Conservation (phyloP, 2,113 vertebrate genomes). For the Dipodomys stephensi region DNA sequence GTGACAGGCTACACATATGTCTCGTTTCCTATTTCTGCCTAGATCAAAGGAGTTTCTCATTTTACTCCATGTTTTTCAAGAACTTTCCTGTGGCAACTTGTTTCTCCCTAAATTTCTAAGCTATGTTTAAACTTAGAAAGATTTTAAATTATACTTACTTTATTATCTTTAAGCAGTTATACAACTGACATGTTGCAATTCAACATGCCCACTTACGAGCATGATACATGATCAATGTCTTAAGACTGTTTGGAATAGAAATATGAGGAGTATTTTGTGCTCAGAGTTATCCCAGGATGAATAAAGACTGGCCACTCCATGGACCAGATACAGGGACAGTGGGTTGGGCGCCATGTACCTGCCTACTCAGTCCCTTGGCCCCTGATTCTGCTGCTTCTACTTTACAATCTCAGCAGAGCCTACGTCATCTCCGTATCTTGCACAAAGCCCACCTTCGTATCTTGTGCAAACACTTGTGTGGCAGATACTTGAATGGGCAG, state of each 20-base stretch:
- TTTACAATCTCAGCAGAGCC: too few species aligned
- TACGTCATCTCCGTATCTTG: too few species aligned
- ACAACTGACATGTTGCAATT: too few species aligned
- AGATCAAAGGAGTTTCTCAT: not conserved
- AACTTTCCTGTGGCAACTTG: not conserved
- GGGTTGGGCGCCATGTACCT: not conserved
- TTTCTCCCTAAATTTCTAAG: not conserved
- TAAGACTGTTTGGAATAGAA: not conserved
- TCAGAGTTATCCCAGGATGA: not conserved
- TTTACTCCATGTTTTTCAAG: constrained; percentile 2
- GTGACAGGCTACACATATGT: not conserved
- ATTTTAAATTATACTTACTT: too few species aligned
- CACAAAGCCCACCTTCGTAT: not conserved
- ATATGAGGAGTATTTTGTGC: not conserved
- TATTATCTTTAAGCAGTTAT: too few species aligned
- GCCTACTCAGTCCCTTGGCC: not conserved
- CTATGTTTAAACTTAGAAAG: not conserved
- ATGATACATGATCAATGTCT: too few species aligned
- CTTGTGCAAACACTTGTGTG: accelerated
- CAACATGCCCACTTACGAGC: too few species aligned
- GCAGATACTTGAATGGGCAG: not conserved
- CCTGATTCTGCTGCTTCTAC: accelerated
- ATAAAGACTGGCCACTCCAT: not conserved
- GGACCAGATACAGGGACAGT: not conserved
- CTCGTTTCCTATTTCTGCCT: not conserved